A percentile compares a stretch with the other conserved stretches of the same genome.
These are phyloP conservation scores for Xiphophorus hellerii DNA, from an alignment of 2,113 vertebrate genomes.

Conservation along the genomic window DNA sequence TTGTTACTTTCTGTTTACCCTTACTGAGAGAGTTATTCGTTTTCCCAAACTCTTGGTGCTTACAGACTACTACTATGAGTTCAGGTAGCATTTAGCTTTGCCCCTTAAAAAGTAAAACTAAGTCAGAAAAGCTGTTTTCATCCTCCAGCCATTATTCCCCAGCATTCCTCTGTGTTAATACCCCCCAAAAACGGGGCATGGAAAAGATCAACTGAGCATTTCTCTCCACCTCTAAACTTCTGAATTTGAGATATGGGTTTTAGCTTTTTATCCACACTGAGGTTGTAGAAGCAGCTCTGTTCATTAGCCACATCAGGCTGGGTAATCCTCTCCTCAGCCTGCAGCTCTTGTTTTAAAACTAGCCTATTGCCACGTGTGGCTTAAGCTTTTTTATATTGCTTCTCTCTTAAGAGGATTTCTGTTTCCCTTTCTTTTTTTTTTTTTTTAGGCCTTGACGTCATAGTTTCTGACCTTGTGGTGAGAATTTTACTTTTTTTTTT, in stretches of 20 bases:
- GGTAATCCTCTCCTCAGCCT: slow-evolving; percentile 71
- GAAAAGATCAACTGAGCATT: slow-evolving; percentile 42
- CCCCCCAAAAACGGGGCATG: slow-evolving; percentile 17
- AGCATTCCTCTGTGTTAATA: slow-evolving; percentile 44
- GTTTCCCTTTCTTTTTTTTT: slow-evolving; percentile 30
- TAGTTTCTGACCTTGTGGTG: slow-evolving; percentile 66
- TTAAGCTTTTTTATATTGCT: slow-evolving; percentile 70
- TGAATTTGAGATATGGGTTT: slow-evolving; percentile 44
- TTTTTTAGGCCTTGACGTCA: slow-evolving; percentile 62
- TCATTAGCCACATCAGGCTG: slow-evolving; percentile 69
- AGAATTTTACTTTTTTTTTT: slow-evolving; percentile 53
- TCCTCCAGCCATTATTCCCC: slow-evolving; percentile 37
- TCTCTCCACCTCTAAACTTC: slow-evolving; percentile 55
- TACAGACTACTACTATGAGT: slow-evolving; percentile 31
- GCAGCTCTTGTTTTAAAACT: slow-evolving; percentile 74
- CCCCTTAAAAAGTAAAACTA: slow-evolving; percentile 37
- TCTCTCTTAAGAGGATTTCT: slow-evolving; percentile 65
- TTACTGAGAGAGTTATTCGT: slow-evolving; percentile 8
- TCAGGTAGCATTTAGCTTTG: slow-evolving; percentile 46
- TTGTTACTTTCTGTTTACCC: slow-evolving; percentile 9
- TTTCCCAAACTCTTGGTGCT: slow-evolving; percentile 24
- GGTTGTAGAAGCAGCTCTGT: slow-evolving; percentile 46
- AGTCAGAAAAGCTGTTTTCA: slow-evolving; percentile 54
- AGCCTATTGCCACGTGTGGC: slow-evolving; percentile 75
- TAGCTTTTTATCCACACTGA: slow-evolving; percentile 48